Conservation (phyloP, 1,140 invertebrate genomes). For the Trichomalopsis sarcophagae region DNA sequence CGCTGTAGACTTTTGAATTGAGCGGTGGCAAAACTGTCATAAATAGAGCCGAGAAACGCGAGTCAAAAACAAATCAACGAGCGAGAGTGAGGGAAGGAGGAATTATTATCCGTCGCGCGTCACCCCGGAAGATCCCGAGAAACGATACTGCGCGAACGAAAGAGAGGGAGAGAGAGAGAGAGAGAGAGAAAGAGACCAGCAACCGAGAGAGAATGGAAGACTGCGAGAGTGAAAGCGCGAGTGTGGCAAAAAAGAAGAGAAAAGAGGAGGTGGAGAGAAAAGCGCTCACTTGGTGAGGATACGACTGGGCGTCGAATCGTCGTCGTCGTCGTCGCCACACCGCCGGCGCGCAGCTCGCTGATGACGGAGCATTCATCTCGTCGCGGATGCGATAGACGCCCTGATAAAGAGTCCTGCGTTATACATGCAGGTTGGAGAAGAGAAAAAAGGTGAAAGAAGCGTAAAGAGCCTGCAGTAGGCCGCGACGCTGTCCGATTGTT, state of each 20-base stretch:
- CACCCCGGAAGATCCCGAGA: slow-evolving; percentile 21
- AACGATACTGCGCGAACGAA: not conserved
- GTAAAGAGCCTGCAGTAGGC: not conserved
- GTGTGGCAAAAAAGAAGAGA: slow-evolving; percentile 12
- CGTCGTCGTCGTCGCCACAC: not conserved
- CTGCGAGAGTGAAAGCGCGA: slow-evolving; percentile 18
- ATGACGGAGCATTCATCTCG: slow-evolving; percentile 50
- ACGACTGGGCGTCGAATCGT: not conserved
- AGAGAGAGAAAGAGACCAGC: too few relatives aligned
- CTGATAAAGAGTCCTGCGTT: slow-evolving; percentile 47
- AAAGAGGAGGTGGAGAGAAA: not conserved
- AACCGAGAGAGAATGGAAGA: not conserved
- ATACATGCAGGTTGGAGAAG: not conserved
- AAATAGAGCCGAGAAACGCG: not conserved
- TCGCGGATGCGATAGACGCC: slow-evolving; percentile 43
- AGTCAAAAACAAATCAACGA: not conserved
- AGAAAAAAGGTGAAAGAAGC: slow-evolving; percentile 5
- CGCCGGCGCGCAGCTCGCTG: not conserved
- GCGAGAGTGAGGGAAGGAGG: not conserved
- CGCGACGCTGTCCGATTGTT: slow-evolving; percentile 30
- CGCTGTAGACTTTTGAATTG: not conserved
- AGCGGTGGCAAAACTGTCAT: not conserved
- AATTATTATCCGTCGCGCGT: slow-evolving; percentile 33
- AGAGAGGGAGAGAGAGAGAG: not conserved
- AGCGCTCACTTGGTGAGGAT: not conserved